Conservation (phyloP, 2,888 invertebrate genomes). For the Amiota minor region DNA sequence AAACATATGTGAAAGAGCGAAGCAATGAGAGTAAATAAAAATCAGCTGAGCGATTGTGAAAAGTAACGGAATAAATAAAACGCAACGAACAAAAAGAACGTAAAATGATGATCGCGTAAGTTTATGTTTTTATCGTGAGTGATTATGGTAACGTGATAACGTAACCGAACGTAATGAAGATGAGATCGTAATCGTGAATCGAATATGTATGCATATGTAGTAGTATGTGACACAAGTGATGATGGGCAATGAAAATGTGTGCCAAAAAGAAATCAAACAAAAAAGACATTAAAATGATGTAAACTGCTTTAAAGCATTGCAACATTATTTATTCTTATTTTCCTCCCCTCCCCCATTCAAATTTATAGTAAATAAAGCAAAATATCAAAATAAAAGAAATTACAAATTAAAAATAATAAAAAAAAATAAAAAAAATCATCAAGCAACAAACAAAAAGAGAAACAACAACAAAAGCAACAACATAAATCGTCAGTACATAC, state of each 20-base stretch:
- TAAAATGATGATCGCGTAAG: conserved; percentile 25
- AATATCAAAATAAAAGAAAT: conserved; percentile 22
- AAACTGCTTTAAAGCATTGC: conserved; percentile 33
- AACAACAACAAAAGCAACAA: conserved; percentile 24
- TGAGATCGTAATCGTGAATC: conserved; percentile 43
- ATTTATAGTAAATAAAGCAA: neutral
- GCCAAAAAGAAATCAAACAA: conserved; percentile 21
- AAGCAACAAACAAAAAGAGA: conserved; percentile 39
- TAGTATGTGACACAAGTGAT: conserved; percentile 39
- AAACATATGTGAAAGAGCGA: too few relatives aligned
- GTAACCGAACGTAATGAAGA: conserved; percentile 46
- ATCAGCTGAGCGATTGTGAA: conserved; percentile 53
- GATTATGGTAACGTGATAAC: neutral
- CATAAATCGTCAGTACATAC: conserved; percentile 27
- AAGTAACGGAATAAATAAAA: too few relatives aligned
- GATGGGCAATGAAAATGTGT: conserved; percentile 43
- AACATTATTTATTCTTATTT: conserved; percentile 5
- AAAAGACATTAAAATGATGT: conserved; percentile 25
- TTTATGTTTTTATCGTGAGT: neutral
- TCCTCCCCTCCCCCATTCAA: neutral
- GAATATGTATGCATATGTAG: conserved; percentile 36
- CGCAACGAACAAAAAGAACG: conserved; percentile 18
- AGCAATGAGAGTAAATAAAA: conserved; percentile 52
- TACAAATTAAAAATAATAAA: conserved; percentile 47
- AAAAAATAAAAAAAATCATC: conserved; percentile 35